phyloP scores from a whole-genome alignment of 2,113 vertebrate genomes.

The Theristicus caerulescens region DNA sequence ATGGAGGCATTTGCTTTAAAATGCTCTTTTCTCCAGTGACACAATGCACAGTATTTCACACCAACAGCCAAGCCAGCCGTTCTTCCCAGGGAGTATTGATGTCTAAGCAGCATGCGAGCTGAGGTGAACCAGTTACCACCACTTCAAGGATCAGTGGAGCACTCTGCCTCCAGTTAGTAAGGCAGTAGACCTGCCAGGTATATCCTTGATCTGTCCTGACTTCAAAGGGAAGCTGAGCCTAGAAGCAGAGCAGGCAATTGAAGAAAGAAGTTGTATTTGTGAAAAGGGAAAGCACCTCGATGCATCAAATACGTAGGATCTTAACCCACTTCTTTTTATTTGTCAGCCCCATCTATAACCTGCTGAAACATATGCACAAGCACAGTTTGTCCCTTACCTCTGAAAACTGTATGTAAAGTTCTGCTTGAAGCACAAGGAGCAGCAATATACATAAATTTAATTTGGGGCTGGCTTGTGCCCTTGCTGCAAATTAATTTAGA shows the following conservation, averaged over 20 bases:
- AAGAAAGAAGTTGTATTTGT: background rate
- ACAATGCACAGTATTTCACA: background rate
- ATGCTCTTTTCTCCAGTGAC: background rate
- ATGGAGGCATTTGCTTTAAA: background rate
- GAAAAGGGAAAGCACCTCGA: background rate
- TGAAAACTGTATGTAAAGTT: too few species aligned
- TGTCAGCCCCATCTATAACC: background rate
- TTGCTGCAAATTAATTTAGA: background rate
- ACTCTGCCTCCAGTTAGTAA: background rate
- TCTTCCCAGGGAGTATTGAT: background rate
- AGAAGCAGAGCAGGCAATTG: background rate
- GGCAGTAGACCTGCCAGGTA: background rate
- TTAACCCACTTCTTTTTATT: background rate
- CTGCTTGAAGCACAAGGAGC: background rate
- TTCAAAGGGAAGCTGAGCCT: background rate
- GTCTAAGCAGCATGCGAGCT: background rate
- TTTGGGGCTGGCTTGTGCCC: background rate
- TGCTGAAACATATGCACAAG: background rate
- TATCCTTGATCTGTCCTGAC: background rate
- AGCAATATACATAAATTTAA: background rate
- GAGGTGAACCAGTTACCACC: background rate
- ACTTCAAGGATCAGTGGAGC: background rate
- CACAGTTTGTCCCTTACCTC: background rate
- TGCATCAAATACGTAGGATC: background rate
- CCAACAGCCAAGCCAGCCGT: fast-evolving